Conservation (phyloP, 2,888 invertebrate genomes). For the Busseola fusca region DNA sequence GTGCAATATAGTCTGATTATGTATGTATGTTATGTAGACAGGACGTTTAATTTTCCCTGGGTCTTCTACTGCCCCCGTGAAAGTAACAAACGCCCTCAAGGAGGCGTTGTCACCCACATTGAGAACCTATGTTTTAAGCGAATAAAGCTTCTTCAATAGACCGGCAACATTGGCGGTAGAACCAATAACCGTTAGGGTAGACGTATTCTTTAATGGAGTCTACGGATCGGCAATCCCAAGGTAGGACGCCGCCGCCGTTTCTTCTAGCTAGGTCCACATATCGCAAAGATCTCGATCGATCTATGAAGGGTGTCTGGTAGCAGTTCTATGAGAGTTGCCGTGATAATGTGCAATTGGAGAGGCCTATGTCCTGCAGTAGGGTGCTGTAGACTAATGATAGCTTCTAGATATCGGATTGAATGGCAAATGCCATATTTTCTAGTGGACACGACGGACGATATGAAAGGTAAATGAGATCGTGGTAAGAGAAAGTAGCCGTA, state of each 20-base stretch:
- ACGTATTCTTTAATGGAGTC: neutral
- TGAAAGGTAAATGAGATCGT: too few relatives aligned
- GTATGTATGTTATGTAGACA: too few relatives aligned
- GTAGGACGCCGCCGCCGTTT: neutral
- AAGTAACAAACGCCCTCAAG: too few relatives aligned
- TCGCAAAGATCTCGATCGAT: too few relatives aligned
- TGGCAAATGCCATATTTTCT: neutral
- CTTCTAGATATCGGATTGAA: neutral
- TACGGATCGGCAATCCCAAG: neutral
- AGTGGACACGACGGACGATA: too few relatives aligned
- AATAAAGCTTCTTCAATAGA: neutral
- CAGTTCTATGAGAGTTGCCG: neutral
- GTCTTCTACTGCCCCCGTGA: too few relatives aligned
- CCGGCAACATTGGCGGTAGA: neutral
- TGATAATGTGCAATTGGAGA: neutral
- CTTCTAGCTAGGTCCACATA: neutral
- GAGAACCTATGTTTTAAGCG: too few relatives aligned
- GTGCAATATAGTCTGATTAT: too few relatives aligned
- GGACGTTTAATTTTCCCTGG: too few relatives aligned
- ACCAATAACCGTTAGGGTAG: neutral
- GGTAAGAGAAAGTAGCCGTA: too few relatives aligned
- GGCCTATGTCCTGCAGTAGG: neutral
- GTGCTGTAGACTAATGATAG: neutral
- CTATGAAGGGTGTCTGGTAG: neutral
- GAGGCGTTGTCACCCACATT: too few relatives aligned